Evolutionary conservation across 2,888 invertebrate genomes (phyloP), one percentile per base, ranked within the genome.

Genomic region (Drosophila subsilvestris): DNA sequence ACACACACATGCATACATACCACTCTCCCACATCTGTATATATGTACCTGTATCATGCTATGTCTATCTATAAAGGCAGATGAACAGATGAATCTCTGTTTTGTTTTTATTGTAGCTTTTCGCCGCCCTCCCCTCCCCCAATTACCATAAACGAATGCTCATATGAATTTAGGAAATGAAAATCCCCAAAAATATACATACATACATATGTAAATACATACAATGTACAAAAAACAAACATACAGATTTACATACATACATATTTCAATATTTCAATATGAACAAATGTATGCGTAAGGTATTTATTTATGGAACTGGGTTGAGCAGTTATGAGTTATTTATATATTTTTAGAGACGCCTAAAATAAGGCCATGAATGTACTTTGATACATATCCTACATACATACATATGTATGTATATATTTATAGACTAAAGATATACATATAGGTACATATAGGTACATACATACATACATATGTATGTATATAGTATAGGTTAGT

Each of bases 341-440:
- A 71, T 17, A 71, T 49, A 49, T 66, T 58, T 20, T 60, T 66
- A 49, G 32, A 37, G n/a, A n/a, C 14, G 71, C 48, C 59, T 66
- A 66, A 66, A 66, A 70, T 66, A 71, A 66, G 66, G 66, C 66
- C 66, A 66, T 66, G 66, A 66, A 70, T 70, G 66, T 66, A 66
- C 66, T 70, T 66, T 66, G 71, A 72, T 71, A 74, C 53, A 57
- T 55, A 71, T 69, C 51, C 51, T 54, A 56, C 57, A 12, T 25
- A 25, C 25, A 20, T 20, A 20, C 2, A n/a, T 8, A 32, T 53
- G 71, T 66, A 48, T 58, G 49, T 47, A 55, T 55, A 42, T 70
- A 55, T 63, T 54, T 75, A 60, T 74, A 47, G 68, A 74, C 45
- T 68, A 60, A 22, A 68, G 45, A 75, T 54, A 56, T 60, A 54